These are phyloP conservation scores for Campylorhamphus procurvoides DNA, from an alignment of 2,113 vertebrate species.

Conservation along the genomic window DNA sequence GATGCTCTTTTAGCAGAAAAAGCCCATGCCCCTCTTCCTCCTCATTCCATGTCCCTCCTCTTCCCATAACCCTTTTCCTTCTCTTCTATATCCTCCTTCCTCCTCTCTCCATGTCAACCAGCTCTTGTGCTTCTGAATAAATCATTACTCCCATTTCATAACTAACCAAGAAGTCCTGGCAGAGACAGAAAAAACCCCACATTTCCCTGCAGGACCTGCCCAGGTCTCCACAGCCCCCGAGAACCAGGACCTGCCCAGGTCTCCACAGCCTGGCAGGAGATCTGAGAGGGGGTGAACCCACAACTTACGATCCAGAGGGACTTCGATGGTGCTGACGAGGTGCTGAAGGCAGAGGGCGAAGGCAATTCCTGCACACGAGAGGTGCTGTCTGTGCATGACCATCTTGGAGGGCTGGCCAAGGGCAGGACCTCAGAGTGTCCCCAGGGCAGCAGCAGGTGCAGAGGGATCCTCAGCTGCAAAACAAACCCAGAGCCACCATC, in stretches of 20 bases:
- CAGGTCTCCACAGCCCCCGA: not conserved
- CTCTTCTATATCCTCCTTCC: not conserved
- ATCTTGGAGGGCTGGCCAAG: constrained; percentile 70
- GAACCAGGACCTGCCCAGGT: not conserved
- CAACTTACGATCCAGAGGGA: constrained; percentile 90
- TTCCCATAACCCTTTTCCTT: not conserved
- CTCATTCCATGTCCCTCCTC: not conserved
- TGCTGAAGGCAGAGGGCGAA: constrained; percentile 77
- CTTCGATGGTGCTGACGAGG: constrained; percentile 81
- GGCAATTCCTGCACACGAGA: constrained; percentile 59
- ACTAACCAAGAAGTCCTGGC: not conserved
- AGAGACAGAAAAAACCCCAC: not conserved
- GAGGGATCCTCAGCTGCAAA: constrained; percentile 65
- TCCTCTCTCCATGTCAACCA: not conserved
- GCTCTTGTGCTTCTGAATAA: not conserved
- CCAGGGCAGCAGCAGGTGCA: not conserved
- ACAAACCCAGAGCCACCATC: not conserved
- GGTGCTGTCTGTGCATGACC: constrained; percentile 70
- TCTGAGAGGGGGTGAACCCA: not conserved
- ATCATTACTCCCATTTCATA: not conserved
- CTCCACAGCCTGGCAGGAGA: not conserved
- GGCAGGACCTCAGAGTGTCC: not conserved
- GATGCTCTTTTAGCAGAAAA: not conserved
- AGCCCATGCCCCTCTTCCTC: not conserved
- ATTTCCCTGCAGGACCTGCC: not conserved